A percentile compares a stretch with the other conserved stretches of the same genome.
Evolutionary conservation across 2,888 invertebrate genomes (phyloP).

Genomic region (Liposcelis brunnea): DNA sequence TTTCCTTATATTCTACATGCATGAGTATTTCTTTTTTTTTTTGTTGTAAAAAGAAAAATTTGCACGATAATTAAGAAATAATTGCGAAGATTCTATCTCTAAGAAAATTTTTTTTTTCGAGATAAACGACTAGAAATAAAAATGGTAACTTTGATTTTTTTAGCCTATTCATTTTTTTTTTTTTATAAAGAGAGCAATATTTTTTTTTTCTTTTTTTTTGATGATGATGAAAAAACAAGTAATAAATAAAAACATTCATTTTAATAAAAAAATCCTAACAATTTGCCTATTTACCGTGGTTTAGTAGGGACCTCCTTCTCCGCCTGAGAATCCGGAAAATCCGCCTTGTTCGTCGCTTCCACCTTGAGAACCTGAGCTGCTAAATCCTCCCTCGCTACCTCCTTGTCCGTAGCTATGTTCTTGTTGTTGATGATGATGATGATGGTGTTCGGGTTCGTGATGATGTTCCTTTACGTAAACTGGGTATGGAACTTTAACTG

Average conservation of each 20-base stretch:
- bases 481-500: conserved; percentile 44
- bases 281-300: conserved; percentile 16
- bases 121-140: too few species aligned
- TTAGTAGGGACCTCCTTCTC: conserved; percentile 10
- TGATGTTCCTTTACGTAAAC: conserved; percentile 33
- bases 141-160: conserved; percentile 6
- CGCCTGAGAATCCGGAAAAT: conserved; percentile 14
- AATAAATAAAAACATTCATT: not conserved
- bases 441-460: conserved; percentile 15
- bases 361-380: conserved; percentile 18
- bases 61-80: conserved; percentile 14
- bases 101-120: not conserved
- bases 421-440: conserved; percentile 5
- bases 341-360: conserved; percentile 14
- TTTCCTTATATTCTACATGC: conserved; percentile 8
- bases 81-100: conserved; percentile 17
- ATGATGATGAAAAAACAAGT: too few species aligned
- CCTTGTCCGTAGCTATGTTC: conserved; percentile 21
- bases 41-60: conserved; percentile 13
- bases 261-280: conserved; percentile 14
- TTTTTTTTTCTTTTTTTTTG: too few species aligned
- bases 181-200: too few species aligned
- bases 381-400: conserved; percentile 19
- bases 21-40: too few species aligned
- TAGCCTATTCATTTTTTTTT: too few species aligned